Conservation (phyloP, 2,888 invertebrate genomes). For the Teleogryllus oceanicus region DNA sequence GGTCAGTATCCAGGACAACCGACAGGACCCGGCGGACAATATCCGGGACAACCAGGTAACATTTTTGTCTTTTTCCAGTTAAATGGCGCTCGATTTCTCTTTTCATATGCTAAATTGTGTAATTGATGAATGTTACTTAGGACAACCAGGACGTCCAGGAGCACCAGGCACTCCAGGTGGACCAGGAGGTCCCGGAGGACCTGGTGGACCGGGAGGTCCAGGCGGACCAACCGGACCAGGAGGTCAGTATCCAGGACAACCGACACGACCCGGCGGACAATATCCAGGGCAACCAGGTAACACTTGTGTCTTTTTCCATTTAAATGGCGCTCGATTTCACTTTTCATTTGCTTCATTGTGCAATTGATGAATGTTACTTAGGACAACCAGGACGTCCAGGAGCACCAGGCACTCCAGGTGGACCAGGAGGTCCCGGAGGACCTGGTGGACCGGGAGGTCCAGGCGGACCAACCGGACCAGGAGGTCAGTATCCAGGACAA, state of each 20-base stretch:
- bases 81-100: too few species aligned
- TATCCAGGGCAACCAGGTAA: slow-evolving; percentile 36
- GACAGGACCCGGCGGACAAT: slow-evolving; percentile 39
- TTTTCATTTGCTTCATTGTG: too few species aligned
- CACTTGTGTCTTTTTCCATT: not conserved
- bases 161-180: slow-evolving; percentile 28
- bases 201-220: slow-evolving; percentile 41
- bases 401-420: slow-evolving; percentile 38
- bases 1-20: slow-evolving; percentile 38
- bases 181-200: slow-evolving; percentile 41
- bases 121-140: not conserved
- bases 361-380: not conserved
- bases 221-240: slow-evolving; percentile 45
- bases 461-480: slow-evolving; percentile 37
- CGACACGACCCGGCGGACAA: slow-evolving; percentile 39
- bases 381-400: slow-evolving; percentile 30
- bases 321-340: too few species aligned
- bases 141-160: slow-evolving; percentile 45
- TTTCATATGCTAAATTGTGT: too few species aligned
- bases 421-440: slow-evolving; percentile 36
- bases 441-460: slow-evolving; percentile 41
- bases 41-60: slow-evolving; percentile 44
- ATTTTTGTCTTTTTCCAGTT: too few species aligned
- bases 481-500: slow-evolving; percentile 26
- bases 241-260: slow-evolving; percentile 21